Percentiles rank a stretch among this genome's conserved stretches.
Evolutionary conservation across 1,140 invertebrate genomes (phyloP).

Genomic region (Atta texana): DNA sequence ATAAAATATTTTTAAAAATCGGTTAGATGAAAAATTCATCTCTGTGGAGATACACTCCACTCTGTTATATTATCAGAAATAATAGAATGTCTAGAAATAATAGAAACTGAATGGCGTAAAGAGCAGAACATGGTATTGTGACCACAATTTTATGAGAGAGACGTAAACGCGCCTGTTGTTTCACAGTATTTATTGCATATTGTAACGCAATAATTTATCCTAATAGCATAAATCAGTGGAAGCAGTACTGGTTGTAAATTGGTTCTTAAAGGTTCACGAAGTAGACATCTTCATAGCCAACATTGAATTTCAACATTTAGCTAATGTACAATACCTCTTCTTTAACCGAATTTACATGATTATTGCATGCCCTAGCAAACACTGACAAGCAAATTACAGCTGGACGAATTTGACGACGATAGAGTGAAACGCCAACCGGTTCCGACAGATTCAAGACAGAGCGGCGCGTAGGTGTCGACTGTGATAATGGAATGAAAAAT

Average conservation of each 20-base stretch:
- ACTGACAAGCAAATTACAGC: conserved; percentile 72
- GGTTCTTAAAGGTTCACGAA: not conserved
- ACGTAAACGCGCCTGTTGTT: conserved; percentile 39
- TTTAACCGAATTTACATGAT: conserved; percentile 11
- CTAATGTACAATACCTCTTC: not conserved
- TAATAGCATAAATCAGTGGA: not conserved
- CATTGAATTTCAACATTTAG: not conserved
- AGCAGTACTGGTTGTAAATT: not conserved
- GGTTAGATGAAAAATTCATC: not conserved
- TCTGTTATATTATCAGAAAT: not conserved
- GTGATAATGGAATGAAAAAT: conserved; percentile 59
- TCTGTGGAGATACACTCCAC: not conserved
- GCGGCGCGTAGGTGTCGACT: conserved; percentile 70
- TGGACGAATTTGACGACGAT: conserved; percentile 65
- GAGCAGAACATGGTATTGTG: not conserved
- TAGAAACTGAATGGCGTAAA: not conserved
- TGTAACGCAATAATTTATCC: not conserved
- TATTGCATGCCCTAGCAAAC: conserved; percentile 41
- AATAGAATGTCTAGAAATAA: not conserved
- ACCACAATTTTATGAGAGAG: not conserved
- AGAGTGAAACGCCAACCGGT: conserved; percentile 63
- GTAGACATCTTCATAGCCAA: not conserved
- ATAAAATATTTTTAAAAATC: not conserved
- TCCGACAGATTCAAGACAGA: conserved; percentile 61
- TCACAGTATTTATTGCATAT: not conserved